Conservation (phyloP, 2,797 vertebrate species). For the Bovichtus variegatus region DNA sequence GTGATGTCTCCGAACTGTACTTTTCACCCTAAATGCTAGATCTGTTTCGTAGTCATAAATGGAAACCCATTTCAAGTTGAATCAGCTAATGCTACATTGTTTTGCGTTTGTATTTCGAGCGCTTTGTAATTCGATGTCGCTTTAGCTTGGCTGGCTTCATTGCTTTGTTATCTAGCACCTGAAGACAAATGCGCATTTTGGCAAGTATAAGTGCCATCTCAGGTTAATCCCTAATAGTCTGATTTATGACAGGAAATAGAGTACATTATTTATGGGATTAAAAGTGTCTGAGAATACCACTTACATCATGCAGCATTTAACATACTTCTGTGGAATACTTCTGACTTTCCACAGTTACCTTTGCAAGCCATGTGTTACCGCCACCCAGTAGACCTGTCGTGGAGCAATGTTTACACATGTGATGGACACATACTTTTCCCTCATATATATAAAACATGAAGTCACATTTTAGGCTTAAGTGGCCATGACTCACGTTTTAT, state of each 20-base stretch:
- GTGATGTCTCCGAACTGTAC: too few species aligned
- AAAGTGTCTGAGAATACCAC: background rate
- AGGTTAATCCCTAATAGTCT: background rate
- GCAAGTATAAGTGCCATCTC: background rate
- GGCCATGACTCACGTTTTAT: constrained; percentile 21
- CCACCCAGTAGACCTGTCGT: background rate
- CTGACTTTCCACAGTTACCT: background rate
- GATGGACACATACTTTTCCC: background rate
- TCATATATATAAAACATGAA: background rate
- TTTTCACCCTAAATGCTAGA: too few species aligned
- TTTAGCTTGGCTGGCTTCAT: too few species aligned
- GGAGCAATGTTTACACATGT: background rate
- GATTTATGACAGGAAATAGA: background rate
- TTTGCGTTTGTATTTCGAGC: too few species aligned
- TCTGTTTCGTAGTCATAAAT: too few species aligned
- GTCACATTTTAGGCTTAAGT: background rate
- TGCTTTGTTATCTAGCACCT: too few species aligned
- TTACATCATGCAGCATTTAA: background rate
- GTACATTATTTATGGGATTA: background rate
- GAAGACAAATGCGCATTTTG: too few species aligned
- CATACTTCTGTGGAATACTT: too few species aligned
- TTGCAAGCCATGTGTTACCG: background rate
- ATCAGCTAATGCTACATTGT: too few species aligned
- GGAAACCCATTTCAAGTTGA: too few species aligned
- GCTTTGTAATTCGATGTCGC: too few species aligned